Evolutionary conservation across 2,113 vertebrate genomes (phyloP), one percentile per base, ranked within the genome.

Genomic region (Carassius gibelio): DNA sequence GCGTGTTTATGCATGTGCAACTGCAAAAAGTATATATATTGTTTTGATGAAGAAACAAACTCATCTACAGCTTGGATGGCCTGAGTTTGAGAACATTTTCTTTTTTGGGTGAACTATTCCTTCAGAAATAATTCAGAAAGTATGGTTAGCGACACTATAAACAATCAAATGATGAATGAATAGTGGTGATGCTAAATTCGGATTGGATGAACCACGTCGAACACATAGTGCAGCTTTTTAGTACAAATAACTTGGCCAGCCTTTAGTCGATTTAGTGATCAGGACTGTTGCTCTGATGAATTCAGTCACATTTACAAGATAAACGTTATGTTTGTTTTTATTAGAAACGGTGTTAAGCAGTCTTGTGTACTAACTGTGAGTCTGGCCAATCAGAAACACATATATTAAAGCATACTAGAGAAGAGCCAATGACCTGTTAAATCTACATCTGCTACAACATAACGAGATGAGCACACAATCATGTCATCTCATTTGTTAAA

Each of bases 371-470:
- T 42, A 74, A 74, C 42, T 15, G 34, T 2, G n/a, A 48, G 71
- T 48, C 36, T 15, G 42, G 71, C 42, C 42, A 48, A 48, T 48
- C 71, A 23, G 71, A 74, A 48, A 48, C n/a, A 13, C 30, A n/a
- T 62, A 42, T 15, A 23, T 79, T 62, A 48, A 48, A 48, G 42
- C 71, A 75, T 75, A 50, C 48, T 48, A 79, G 6, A 59, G 52
- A 19, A 59, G 23, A 62, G 11, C 26, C 42, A 79, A 62, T 62
- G 34, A 79, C 42, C 77, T 79, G 77, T 42, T 79, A 36, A 42
- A 79, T 79, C 77, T 62, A 79, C 77, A 79, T 79, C 77, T 79
- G 77, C 77, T 62, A 23, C 77, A 34, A 42, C 57, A 79, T 62
- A 21, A 42, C 1, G 34, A 79, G 57, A 13, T 79, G 77, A 62